Evolutionary conservation across 2,113 vertebrate species (phyloP).

Genomic region (Glaucomys volans): DNA sequence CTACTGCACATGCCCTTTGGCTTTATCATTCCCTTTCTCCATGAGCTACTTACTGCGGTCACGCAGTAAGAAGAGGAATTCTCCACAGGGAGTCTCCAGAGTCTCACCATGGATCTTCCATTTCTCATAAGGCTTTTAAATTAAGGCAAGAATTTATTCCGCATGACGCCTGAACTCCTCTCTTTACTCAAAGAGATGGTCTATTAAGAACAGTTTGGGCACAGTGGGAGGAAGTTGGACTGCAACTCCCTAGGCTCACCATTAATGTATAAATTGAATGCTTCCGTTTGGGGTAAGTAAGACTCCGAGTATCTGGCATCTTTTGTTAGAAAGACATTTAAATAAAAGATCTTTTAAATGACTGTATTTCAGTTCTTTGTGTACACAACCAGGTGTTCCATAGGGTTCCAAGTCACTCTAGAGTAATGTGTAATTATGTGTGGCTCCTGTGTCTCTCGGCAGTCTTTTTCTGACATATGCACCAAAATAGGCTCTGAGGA

Average conservation of each 20-base stretch:
- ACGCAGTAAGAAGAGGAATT: slow-evolving; percentile 41
- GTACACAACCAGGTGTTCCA: slow-evolving; percentile 32
- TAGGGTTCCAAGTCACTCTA: slow-evolving; percentile 16
- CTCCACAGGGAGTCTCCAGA: slow-evolving; percentile 17
- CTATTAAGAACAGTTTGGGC: slow-evolving; percentile 68
- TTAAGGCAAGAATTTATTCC: slow-evolving; percentile 70
- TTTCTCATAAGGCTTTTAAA: slow-evolving; percentile 68
- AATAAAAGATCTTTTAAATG: slow-evolving; percentile 52
- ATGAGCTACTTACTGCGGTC: slow-evolving; percentile 29
- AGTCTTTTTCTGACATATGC: neutral
- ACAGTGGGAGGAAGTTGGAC: slow-evolving; percentile 60
- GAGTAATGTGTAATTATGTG: slow-evolving; percentile 20
- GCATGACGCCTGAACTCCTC: slow-evolving; percentile 46
- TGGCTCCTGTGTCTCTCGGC: neutral
- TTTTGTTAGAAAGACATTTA: slow-evolving; percentile 67
- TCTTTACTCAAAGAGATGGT: slow-evolving; percentile 64
- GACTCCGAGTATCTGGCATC: neutral
- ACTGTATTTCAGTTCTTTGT: slow-evolving; percentile 48
- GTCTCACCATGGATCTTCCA: slow-evolving; percentile 54
- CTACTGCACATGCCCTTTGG: slow-evolving; percentile 16
- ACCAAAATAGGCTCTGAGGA: neutral
- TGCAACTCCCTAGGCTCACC: slow-evolving; percentile 24
- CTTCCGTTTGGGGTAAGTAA: slow-evolving; percentile 48
- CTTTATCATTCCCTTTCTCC: slow-evolving; percentile 30
- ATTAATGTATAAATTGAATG: slow-evolving; percentile 69